Base-by-base conservation (phyloP, 2,797 vertebrate genomes). In the Thripadectes ignobilis region DNA sequence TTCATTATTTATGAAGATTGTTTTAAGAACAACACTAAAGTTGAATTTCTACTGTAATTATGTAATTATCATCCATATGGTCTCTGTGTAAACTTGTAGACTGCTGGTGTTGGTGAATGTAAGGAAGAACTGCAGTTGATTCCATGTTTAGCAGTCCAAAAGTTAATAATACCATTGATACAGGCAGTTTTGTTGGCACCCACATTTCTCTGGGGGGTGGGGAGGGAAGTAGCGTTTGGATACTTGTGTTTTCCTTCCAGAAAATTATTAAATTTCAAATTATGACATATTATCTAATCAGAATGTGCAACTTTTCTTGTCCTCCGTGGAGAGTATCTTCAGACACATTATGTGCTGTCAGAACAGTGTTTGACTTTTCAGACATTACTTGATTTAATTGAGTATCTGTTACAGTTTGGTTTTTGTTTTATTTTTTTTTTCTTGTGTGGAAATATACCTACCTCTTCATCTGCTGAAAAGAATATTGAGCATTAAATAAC, bases 1-100 rank as follows among this genome's bases (percentile, higher is more conserved):
- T 97, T 96, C 95, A 95, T 98, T 98, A 98, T 98, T 98, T 98
- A 98, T 98, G 95, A 97, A 96, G 97, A 97, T 98, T 97, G 96
- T 98, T 97, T 98, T 97, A 96, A 97, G 93, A 97, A 79, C 96
- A 97, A 97, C 75, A 94, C 95, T 93, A 93, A 96, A 97, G 95
- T 96, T 97, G 96, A 96, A 97, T 97, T 97, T 97, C 95, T 96
- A 72, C 96, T 97, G 78, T 98, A 97, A 98, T 98, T 97, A 97
- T 97, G 97, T 97, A 96, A 97, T 97, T 97, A 97, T 81, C 75
- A 73, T 97, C 94, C 92, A 95, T 96, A 91, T 95, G 95, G 95
- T 97, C 92, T 97, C 94, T 96, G 58, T 97, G 92, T 98, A 98
- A 98, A 97, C 80, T 94, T 96, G 95, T 98, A 98, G 97, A 97